Evolutionary conservation across 2,113 vertebrate genomes (phyloP).

Genomic region (Bubo scandiacus): DNA sequence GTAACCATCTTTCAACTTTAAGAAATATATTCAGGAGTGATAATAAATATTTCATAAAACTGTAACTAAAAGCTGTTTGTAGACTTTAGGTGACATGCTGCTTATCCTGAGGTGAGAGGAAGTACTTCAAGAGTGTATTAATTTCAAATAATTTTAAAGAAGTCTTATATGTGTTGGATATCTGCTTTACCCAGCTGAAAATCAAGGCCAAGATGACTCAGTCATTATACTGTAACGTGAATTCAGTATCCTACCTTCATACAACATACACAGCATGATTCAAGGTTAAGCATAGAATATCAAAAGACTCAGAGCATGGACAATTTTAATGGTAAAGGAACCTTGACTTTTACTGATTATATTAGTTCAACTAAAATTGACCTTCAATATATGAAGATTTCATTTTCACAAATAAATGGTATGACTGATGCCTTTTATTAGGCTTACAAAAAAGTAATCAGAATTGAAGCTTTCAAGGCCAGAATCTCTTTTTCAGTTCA

Average conservation of each 20-base stretch:
- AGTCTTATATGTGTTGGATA: background rate
- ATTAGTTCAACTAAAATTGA: slow-evolving; percentile 72
- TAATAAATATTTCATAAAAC: slow-evolving; percentile 64
- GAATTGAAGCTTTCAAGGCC: slow-evolving; percentile 69
- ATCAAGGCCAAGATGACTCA: slow-evolving; percentile 41
- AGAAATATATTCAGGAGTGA: slow-evolving; percentile 30
- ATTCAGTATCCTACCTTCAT: slow-evolving; percentile 26
- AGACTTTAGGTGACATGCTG: slow-evolving; percentile 17
- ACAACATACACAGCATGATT: slow-evolving; percentile 27
- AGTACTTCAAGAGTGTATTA: slow-evolving; percentile 42
- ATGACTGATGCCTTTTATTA: slow-evolving; percentile 67
- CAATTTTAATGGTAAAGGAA: slow-evolving; percentile 71
- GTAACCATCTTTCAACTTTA: slow-evolving; percentile 47
- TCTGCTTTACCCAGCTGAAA: slow-evolving; percentile 44
- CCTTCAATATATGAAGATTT: slow-evolving; percentile 73
- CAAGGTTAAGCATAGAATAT: slow-evolving; percentile 72
- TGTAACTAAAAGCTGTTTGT: slow-evolving; percentile 14
- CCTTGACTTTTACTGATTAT: slow-evolving; percentile 73
- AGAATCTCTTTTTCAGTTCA: slow-evolving; percentile 33
- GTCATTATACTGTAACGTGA: background rate
- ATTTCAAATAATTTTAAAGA: slow-evolving; percentile 60
- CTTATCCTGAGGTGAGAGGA: slow-evolving; percentile 14
- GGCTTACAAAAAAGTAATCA: slow-evolving; percentile 66
- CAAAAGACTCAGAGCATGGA: slow-evolving; percentile 58
- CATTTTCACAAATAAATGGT: slow-evolving; percentile 65